A percentile compares a stretch with the other conserved stretches of the same genome.
phyloP scores from a whole-genome alignment of 2,888 invertebrate genomes.

The Halictus ligatus region DNA sequence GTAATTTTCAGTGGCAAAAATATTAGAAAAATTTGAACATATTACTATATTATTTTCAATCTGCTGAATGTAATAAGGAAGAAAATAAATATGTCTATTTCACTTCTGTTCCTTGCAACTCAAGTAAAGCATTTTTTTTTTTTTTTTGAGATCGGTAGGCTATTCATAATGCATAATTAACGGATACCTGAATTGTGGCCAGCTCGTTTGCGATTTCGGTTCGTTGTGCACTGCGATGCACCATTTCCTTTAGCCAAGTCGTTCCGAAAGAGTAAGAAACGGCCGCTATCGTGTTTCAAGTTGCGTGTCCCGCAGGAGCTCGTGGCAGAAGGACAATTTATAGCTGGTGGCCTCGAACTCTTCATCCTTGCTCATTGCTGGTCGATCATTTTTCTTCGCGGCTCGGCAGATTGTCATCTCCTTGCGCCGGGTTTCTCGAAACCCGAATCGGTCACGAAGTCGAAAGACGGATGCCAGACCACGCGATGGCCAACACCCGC shows the following conservation, averaged over 20 bases:
- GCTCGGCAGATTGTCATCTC: slow-evolving; percentile 43
- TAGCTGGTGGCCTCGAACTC: slow-evolving; percentile 1
- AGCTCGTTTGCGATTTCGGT: neutral
- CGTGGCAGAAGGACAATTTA: neutral
- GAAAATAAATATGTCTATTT: too few relatives aligned
- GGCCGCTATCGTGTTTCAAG: slow-evolving; percentile 8
- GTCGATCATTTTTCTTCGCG: slow-evolving; percentile 41
- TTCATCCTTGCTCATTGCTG: slow-evolving; percentile 4
- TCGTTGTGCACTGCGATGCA: neutral
- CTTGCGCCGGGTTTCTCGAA: neutral
- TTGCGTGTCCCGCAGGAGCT: slow-evolving; percentile 6
- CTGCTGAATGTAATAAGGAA: too few relatives aligned
- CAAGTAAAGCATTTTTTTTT: too few relatives aligned
- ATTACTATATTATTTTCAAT: too few relatives aligned
- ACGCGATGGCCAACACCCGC: slow-evolving; percentile 57
- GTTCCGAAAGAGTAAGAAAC: neutral
- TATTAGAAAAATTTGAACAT: too few relatives aligned
- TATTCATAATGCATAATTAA: neutral
- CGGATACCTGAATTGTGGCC: neutral
- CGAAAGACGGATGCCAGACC: slow-evolving; percentile 28
- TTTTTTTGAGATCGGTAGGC: neutral
- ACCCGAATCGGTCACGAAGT: neutral
- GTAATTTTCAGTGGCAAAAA: too few relatives aligned
- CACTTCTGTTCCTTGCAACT: too few relatives aligned
- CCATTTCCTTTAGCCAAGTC: neutral